Evolutionary conservation across 2,113 vertebrate genomes (phyloP).

Genomic region (Phocoena phocoena): DNA sequence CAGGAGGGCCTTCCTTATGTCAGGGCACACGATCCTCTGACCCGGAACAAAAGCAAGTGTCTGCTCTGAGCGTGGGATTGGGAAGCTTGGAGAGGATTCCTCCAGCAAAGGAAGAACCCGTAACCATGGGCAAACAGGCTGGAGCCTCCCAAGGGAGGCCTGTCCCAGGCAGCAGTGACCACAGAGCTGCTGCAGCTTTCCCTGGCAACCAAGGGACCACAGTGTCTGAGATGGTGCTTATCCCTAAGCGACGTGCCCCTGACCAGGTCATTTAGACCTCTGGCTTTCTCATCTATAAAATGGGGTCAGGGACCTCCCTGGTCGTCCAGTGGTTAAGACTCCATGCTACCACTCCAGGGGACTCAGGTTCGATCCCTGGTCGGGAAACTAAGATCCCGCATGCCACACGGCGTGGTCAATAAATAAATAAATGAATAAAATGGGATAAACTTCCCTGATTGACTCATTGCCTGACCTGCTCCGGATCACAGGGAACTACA

Average conservation of each 20-base stretch:
- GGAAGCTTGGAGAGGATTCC: not conserved
- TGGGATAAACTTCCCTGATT: not conserved
- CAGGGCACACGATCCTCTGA: not conserved
- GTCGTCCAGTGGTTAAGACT: too few species aligned
- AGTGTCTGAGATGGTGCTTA: not conserved
- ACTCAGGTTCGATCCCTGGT: too few species aligned
- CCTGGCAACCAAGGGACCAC: not conserved
- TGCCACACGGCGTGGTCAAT: too few species aligned
- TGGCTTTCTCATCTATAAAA: not conserved
- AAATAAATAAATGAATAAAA: not conserved
- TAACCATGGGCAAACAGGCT: not conserved
- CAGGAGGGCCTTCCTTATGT: not conserved
- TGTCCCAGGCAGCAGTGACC: not conserved
- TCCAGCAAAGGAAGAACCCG: not conserved
- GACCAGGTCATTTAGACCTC: not conserved
- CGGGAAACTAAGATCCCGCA: too few species aligned
- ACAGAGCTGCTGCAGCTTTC: not conserved
- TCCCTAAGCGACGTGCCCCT: not conserved
- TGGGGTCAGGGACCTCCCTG: too few species aligned
- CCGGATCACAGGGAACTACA: not conserved
- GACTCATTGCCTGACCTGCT: not conserved
- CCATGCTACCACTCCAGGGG: too few species aligned
- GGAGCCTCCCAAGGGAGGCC: not conserved
- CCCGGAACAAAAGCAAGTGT: not conserved
- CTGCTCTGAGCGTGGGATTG: not conserved